Conservation (phyloP, 2,113 vertebrate species). For the Phalacrocorax brasilianus region DNA sequence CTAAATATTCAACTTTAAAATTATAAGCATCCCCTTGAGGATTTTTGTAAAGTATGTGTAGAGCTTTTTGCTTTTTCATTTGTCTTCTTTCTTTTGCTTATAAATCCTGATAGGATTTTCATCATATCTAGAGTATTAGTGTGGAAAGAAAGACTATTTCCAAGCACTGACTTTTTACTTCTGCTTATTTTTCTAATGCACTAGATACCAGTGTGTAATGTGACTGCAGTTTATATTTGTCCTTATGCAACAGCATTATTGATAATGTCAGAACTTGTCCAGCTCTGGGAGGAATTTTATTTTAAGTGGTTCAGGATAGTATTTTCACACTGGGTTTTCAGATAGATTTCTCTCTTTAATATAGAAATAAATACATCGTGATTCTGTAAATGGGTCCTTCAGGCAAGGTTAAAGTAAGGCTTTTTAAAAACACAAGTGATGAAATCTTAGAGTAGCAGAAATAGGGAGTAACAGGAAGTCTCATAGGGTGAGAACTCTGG, state of each 20-base stretch:
- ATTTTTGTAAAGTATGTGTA: not conserved
- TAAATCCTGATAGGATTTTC: not conserved
- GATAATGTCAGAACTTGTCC: not conserved
- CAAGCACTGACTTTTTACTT: not conserved
- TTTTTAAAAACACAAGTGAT: not conserved
- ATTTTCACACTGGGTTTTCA: not conserved
- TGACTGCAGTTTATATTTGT: not conserved
- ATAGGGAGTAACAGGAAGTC: not conserved
- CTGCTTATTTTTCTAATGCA: not conserved
- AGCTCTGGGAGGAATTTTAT: not conserved
- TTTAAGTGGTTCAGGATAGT: not conserved
- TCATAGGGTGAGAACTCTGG: not conserved
- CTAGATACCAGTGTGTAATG: not conserved
- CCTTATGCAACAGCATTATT: not conserved
- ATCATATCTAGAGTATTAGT: not conserved
- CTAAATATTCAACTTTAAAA: not conserved
- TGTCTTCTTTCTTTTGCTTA: not conserved
- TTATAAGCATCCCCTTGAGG: not conserved
- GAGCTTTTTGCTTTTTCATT: not conserved
- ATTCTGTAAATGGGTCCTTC: not conserved
- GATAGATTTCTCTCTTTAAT: not conserved
- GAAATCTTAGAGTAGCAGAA: not conserved
- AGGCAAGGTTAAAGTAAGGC: not conserved
- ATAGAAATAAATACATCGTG: not conserved
- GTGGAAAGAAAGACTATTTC: not conserved